A percentile compares a stretch with the other conserved stretches of the same genome.
Evolutionary conservation across 2,113 vertebrate genomes (phyloP).

Genomic region (Setophaga kirtlandii): DNA sequence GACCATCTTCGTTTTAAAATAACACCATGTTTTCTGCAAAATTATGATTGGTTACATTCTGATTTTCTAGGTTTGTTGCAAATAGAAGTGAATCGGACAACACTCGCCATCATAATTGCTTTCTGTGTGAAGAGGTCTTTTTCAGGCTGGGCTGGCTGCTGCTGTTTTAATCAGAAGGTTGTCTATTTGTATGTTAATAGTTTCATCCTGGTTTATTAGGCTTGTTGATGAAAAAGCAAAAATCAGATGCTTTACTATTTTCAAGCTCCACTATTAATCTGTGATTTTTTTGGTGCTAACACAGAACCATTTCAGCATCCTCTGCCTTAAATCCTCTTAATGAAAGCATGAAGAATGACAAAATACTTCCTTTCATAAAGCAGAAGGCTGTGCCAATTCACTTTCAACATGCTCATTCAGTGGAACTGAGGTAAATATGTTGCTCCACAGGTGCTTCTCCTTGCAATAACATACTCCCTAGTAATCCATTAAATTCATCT

Average conservation of each 20-base stretch:
- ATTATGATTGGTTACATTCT: slow-evolving; percentile 50
- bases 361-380: slow-evolving; percentile 56
- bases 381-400: slow-evolving; percentile 24
- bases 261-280: slow-evolving; percentile 70
- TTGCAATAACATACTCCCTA: slow-evolving; percentile 36
- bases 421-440: slow-evolving; percentile 53
- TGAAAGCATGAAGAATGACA: slow-evolving; percentile 65
- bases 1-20: neutral
- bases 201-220: slow-evolving; percentile 76
- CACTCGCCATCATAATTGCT: slow-evolving; percentile 64
- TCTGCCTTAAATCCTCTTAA: slow-evolving; percentile 67
- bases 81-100: slow-evolving; percentile 54
- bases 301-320: slow-evolving; percentile 61
- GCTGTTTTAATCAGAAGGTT: slow-evolving; percentile 79
- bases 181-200: slow-evolving; percentile 83
- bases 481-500: slow-evolving; percentile 60
- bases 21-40: neutral
- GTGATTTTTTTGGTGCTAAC: slow-evolving; percentile 44
- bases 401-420: slow-evolving; percentile 53
- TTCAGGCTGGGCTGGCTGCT: slow-evolving; percentile 53
- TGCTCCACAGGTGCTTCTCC: slow-evolving; percentile 67
- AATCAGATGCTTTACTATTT: slow-evolving; percentile 74
- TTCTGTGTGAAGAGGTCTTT: slow-evolving; percentile 64
- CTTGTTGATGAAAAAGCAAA: slow-evolving; percentile 74
- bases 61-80: slow-evolving; percentile 62